phyloP scores from a whole-genome alignment of 2,113 vertebrate species.

The Gallinago media region DNA sequence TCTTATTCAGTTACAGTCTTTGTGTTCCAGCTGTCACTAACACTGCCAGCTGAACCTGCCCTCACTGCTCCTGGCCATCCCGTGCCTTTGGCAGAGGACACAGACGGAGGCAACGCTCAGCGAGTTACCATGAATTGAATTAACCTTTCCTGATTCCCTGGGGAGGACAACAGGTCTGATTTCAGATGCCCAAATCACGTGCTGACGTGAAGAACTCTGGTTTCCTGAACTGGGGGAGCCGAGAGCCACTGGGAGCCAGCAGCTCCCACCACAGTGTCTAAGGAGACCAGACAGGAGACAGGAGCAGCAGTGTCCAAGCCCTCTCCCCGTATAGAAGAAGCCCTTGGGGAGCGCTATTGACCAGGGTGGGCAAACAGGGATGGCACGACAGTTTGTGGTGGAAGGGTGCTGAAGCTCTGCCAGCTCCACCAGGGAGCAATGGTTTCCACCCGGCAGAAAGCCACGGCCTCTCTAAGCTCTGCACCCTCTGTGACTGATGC shows the following conservation, averaged over 20 bases:
- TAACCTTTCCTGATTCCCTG: not conserved
- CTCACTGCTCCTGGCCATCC: fast-evolving
- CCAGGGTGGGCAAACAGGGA: not conserved
- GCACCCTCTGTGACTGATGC: not conserved
- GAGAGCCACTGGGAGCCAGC: not conserved
- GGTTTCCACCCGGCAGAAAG: not conserved
- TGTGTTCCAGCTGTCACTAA: not conserved
- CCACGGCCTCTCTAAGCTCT: not conserved
- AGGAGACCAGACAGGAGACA: too few relatives aligned
- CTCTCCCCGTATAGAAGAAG: not conserved
- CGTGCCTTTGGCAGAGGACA: not conserved
- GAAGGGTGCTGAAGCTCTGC: not conserved
- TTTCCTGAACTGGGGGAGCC: not conserved
- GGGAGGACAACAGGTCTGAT: not conserved
- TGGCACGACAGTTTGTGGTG: not conserved
- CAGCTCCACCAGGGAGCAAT: not conserved
- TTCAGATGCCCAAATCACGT: not conserved
- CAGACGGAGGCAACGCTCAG: fast-evolving
- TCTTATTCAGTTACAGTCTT: not conserved
- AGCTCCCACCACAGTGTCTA: not conserved
- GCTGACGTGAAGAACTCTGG: fast-evolving
- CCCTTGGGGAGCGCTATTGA: not conserved
- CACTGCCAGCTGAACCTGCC: not conserved
- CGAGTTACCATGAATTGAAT: not conserved
- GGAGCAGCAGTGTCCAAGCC: not conserved